Conservation (phyloP, 2,888 invertebrate species). For the Halocaridina rubra region DNA sequence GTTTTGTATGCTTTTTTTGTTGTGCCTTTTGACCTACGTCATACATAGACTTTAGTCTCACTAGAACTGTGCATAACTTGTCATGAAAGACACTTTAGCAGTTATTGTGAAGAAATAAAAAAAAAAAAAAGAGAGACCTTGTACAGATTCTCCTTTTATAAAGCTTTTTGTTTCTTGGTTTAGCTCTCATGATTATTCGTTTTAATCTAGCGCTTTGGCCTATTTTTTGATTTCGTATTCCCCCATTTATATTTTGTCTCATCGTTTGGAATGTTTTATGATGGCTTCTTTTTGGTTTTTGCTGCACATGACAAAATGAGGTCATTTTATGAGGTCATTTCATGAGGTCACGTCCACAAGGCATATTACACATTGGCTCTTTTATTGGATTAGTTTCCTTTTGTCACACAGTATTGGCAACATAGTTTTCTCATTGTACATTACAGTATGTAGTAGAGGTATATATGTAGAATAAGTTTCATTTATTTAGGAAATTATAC, state of each 20-base stretch:
- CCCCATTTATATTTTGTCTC: not conserved
- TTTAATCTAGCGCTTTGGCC: not conserved
- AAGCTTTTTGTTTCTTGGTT: constrained; percentile 9
- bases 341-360: constrained; percentile 18
- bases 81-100: not conserved
- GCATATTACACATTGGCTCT: constrained; percentile 8
- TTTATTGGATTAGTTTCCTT: too few relatives aligned
- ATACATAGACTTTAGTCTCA: not conserved
- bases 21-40: not conserved
- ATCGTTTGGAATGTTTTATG: not conserved
- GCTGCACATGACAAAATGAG: constrained; percentile 26
- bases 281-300: constrained; percentile 24
- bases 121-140: not conserved
- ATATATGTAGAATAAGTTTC: too few relatives aligned
- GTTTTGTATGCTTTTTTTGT: not conserved
- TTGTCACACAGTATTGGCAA: too few relatives aligned
- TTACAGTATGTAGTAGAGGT: too few relatives aligned
- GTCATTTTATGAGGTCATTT: constrained; percentile 10
- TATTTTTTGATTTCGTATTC: not conserved
- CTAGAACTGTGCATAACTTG: not conserved
- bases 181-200: not conserved
- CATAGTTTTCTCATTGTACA: too few relatives aligned
- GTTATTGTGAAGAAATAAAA: not conserved
- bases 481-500: too few relatives aligned
- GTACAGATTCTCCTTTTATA: constrained; percentile 22